phyloP scores from a whole-genome alignment of 1,140 invertebrate species.

The Psilanteris sp. region DNA sequence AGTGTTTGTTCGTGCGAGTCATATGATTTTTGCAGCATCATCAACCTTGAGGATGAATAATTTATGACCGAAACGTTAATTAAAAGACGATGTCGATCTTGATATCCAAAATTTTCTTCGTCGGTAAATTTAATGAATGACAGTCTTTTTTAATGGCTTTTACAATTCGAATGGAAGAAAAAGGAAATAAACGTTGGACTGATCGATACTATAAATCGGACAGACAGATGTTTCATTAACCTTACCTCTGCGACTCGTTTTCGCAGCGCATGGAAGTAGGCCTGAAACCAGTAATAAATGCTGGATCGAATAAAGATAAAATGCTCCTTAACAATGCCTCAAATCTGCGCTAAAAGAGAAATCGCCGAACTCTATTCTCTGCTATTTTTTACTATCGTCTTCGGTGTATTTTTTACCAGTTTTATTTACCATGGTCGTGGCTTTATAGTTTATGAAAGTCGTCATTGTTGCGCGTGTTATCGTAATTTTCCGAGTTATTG shows the following conservation, averaged over 20 bases:
- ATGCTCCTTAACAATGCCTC: slow-evolving; percentile 37
- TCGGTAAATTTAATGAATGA: slow-evolving; percentile 20
- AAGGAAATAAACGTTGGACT: slow-evolving; percentile 7
- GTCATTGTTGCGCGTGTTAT: slow-evolving; percentile 39
- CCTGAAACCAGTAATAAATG: slow-evolving; percentile 49
- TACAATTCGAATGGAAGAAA: slow-evolving; percentile 7
- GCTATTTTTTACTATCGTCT: not conserved
- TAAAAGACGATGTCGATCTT: slow-evolving; percentile 31
- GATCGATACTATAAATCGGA: slow-evolving; percentile 43
- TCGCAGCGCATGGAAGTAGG: slow-evolving; percentile 33
- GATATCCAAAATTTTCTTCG: slow-evolving; percentile 31
- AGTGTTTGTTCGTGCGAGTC: slow-evolving; percentile 16
- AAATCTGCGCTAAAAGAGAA: slow-evolving; percentile 46
- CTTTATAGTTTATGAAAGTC: slow-evolving; percentile 57
- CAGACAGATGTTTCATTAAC: slow-evolving; percentile 59
- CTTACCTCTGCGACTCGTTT: slow-evolving; percentile 31
- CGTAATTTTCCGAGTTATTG: slow-evolving; percentile 32
- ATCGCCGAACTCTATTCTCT: slow-evolving; percentile 18
- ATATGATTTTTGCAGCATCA: slow-evolving; percentile 38
- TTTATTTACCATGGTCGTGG: slow-evolving; percentile 41
- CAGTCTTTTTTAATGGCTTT: slow-evolving; percentile 29
- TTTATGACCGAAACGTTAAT: slow-evolving; percentile 31
- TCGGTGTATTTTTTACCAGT: slow-evolving; percentile 1
- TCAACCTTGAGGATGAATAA: slow-evolving; percentile 40
- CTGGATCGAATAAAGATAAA: slow-evolving; percentile 54